Evolutionary conservation across 1,140 invertebrate genomes (phyloP).

Genomic region (Rhyacophila brunnea): DNA sequence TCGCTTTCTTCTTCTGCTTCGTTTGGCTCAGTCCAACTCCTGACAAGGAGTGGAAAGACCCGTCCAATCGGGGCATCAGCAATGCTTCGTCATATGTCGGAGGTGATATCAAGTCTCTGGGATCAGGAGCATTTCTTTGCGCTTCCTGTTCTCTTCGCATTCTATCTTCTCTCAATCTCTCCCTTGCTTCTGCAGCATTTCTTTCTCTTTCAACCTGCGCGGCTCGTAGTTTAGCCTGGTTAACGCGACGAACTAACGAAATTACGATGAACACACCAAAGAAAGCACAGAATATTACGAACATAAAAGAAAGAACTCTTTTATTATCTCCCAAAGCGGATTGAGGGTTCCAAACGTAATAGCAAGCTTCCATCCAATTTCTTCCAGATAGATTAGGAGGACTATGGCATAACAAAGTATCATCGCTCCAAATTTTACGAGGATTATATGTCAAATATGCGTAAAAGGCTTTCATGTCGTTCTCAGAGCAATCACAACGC

Average conservation of each 20-base stretch:
- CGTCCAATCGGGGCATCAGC: constrained; percentile 63
- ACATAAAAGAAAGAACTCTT: constrained; percentile 61
- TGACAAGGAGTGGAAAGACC: constrained; percentile 58
- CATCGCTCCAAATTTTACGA: constrained; percentile 55
- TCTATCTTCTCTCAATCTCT: constrained; percentile 53
- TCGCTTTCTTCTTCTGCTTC: constrained; percentile 45
- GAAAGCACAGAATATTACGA: constrained; percentile 56
- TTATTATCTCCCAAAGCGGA: constrained; percentile 49
- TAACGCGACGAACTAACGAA: constrained; percentile 54
- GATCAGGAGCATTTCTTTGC: constrained; percentile 58
- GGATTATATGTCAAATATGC: constrained; percentile 58
- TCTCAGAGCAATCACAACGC: constrained; percentile 64
- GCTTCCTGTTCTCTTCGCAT: constrained; percentile 58
- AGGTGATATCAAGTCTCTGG: constrained; percentile 62
- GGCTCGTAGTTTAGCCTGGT: constrained; percentile 56
- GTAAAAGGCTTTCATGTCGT: constrained; percentile 58
- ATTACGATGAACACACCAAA: constrained; percentile 50
- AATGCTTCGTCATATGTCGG: constrained; percentile 74
- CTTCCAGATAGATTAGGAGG: constrained; percentile 60
- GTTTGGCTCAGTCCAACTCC: constrained; percentile 48
- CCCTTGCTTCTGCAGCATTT: constrained; percentile 56
- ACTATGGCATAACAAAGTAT: constrained; percentile 57
- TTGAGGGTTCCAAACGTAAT: constrained; percentile 56
- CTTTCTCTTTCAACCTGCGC: constrained; percentile 59
- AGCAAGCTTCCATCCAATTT: constrained; percentile 66